phyloP scores from a whole-genome alignment of 2,797 vertebrate species.

The Pangasius krempfi region DNA sequence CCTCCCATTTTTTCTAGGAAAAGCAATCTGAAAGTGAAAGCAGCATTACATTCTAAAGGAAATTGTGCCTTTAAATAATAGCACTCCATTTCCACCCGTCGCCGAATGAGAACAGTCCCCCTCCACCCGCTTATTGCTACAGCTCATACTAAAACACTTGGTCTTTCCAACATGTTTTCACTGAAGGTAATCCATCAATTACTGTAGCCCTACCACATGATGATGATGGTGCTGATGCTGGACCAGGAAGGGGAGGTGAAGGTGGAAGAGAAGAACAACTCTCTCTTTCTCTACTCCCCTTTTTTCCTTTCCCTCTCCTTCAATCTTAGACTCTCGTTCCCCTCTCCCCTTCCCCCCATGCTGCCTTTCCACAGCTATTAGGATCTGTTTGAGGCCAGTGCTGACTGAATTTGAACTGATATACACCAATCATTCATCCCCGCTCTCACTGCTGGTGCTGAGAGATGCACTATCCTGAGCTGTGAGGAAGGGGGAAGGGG shows the following conservation, averaged over 20 bases:
- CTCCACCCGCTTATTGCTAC: slow-evolving; percentile 50
- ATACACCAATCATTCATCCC: slow-evolving; percentile 59
- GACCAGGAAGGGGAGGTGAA: slow-evolving; percentile 60
- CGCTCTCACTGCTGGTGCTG: slow-evolving; percentile 52
- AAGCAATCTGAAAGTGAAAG: slow-evolving; percentile 77
- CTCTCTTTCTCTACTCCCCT: slow-evolving; percentile 36
- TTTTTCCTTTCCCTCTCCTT: slow-evolving; percentile 47
- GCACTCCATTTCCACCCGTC: slow-evolving; percentile 74
- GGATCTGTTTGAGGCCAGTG: slow-evolving; percentile 63
- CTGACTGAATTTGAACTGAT: slow-evolving; percentile 66
- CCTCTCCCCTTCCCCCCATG: slow-evolving; percentile 44
- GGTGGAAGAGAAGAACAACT: slow-evolving; percentile 47
- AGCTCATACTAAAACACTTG: slow-evolving; percentile 72
- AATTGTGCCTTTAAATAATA: slow-evolving; percentile 85
- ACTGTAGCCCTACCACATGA: slow-evolving; percentile 79
- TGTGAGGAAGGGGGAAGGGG: slow-evolving; percentile 42
- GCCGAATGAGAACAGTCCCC: slow-evolving; percentile 69
- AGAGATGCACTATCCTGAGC: slow-evolving; percentile 56
- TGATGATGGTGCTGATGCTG: slow-evolving; percentile 80
- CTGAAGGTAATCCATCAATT: slow-evolving; percentile 85
- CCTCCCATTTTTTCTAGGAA: slow-evolving; percentile 76
- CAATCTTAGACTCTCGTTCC: slow-evolving; percentile 20
- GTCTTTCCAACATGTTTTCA: slow-evolving; percentile 78
- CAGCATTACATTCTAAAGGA: slow-evolving; percentile 79
- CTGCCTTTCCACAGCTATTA: slow-evolving; percentile 70